Evolutionary conservation across 2,888 invertebrate genomes (phyloP).

Genomic region (Polymixis lichenea): DNA sequence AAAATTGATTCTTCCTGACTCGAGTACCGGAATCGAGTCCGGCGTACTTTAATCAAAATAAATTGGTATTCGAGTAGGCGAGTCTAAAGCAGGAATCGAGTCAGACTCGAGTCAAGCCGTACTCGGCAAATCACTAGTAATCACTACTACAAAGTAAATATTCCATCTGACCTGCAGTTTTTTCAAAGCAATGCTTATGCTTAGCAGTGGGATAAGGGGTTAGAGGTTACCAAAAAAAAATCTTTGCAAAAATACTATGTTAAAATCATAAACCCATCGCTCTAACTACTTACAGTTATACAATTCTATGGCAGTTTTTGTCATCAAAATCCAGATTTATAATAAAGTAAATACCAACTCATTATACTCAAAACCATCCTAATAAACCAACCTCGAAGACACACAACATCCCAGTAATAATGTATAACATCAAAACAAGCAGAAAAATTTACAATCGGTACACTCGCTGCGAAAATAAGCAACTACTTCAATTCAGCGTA

Average conservation of each 20-base stretch:
- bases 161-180: neutral
- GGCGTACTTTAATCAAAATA: no score
- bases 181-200: no score
- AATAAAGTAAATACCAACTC: neutral
- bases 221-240: neutral
- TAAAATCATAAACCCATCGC: neutral
- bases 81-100: no score
- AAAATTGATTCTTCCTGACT: no score
- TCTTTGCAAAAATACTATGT: neutral
- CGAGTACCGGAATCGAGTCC: no score
- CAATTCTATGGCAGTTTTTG: neutral
- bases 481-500: conserved; percentile 64
- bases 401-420: conserved; percentile 23
- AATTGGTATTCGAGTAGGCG: no score
- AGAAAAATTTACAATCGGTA: conserved; percentile 53
- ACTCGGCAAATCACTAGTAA: no score
- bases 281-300: neutral
- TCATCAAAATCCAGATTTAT: neutral
- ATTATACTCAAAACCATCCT: neutral
- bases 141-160: neutral
- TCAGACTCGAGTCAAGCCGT: no score
- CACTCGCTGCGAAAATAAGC: conserved; percentile 57
- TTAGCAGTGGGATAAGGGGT: neutral
- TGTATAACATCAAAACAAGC: conserved; percentile 36
- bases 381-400: conserved; percentile 33